These are phyloP conservation scores for Stegostoma tigrinum DNA, from an alignment of 2,113 vertebrate species.

Conservation along the genomic window DNA sequence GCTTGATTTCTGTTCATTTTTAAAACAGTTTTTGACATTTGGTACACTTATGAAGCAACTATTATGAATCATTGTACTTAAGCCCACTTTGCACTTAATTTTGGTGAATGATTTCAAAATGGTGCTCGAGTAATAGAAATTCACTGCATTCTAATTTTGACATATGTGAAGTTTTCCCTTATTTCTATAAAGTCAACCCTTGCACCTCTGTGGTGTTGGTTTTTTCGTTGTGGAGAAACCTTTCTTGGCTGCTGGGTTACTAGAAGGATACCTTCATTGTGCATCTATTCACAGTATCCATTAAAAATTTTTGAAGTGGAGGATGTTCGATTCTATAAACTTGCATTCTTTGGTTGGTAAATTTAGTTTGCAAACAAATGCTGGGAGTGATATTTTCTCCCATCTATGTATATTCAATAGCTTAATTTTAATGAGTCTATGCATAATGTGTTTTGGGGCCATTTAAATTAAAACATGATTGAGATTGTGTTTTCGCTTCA, in stretches of 20 bases:
- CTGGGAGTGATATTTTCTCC: background rate
- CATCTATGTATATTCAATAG: background rate
- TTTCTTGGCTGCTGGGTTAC: background rate
- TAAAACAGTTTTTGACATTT: background rate
- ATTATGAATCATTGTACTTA: background rate
- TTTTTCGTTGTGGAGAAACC: background rate
- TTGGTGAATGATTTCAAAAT: background rate
- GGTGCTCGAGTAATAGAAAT: background rate
- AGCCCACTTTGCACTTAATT: background rate
- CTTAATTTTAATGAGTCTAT: background rate
- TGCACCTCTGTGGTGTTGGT: background rate
- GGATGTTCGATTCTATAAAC: background rate
- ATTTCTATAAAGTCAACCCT: background rate
- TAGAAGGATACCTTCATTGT: background rate
- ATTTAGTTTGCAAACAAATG: background rate
- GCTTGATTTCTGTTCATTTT: background rate
- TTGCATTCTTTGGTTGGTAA: background rate
- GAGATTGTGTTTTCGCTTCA: slow-evolving; percentile 18
- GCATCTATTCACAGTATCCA: background rate
- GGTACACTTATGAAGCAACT: background rate
- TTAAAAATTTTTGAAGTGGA: background rate
- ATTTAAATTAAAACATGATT: background rate
- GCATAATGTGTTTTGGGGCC: background rate
- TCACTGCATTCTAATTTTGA: background rate
- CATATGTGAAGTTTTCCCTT: background rate